Conservation (phyloP, 2,113 vertebrate genomes). For the Caretta caretta region DNA sequence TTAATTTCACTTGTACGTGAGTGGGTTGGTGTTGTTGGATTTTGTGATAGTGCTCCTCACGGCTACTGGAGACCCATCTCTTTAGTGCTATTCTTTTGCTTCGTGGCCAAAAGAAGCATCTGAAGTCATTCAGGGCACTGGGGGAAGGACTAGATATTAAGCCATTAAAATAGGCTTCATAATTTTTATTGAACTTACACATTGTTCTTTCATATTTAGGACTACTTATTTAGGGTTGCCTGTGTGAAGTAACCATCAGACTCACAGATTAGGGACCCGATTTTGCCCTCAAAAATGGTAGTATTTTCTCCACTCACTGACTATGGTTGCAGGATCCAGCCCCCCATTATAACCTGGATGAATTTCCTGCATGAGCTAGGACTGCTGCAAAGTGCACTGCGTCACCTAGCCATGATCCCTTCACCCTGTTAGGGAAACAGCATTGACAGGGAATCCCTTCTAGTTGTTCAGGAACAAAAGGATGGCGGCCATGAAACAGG, state of each 20-base stretch:
- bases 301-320: not conserved
- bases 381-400: not conserved
- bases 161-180: not conserved
- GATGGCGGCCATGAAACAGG: not conserved
- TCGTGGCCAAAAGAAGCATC: not conserved
- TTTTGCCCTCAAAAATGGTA: not conserved
- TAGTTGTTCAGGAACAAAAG: rapidly evolving
- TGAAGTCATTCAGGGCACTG: not conserved
- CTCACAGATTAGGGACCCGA: not conserved
- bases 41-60: not conserved
- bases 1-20: not conserved
- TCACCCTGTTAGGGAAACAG: not conserved
- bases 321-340: not conserved
- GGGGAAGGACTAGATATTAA: not conserved
- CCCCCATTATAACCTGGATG: not conserved
- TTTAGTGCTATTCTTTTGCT: not conserved
- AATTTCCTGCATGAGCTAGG: not conserved
- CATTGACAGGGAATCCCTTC: not conserved
- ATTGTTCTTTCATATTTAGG: not conserved
- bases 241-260: not conserved
- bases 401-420: not conserved
- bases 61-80: too few species aligned
- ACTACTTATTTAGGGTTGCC: not conserved
- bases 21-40: not conserved
- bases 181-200: not conserved